Percentiles rank a stretch among this genome's conserved stretches.
Evolutionary conservation across 1,140 invertebrate genomes (phyloP).

Genomic region (Aphaenogaster floridana): DNA sequence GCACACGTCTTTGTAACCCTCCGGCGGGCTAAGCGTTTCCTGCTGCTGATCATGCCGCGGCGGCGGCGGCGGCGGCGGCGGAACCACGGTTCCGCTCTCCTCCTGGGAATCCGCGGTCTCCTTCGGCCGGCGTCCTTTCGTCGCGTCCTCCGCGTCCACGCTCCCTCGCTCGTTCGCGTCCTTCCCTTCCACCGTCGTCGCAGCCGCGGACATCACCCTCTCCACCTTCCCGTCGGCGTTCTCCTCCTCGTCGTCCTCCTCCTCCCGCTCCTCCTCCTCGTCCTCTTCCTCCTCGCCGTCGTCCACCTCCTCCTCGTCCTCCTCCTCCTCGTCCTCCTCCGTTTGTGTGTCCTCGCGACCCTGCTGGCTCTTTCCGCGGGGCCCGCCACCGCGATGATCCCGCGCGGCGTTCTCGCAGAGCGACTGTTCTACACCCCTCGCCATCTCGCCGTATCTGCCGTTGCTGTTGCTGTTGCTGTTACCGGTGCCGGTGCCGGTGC

Average conservation of each 20-base stretch:
- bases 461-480: conserved; percentile 59
- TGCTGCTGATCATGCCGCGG: conserved; percentile 79
- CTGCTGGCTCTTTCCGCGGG: conserved; percentile 57
- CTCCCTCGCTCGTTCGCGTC: conserved; percentile 20
- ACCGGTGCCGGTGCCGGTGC: conserved; percentile 59
- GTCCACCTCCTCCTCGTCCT: conserved; percentile 82
- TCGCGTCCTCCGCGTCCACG: conserved; percentile 38
- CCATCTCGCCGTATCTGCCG: conserved; percentile 54
- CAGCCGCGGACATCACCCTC: conserved; percentile 23
- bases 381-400: conserved; percentile 40
- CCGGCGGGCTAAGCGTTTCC: conserved; percentile 94
- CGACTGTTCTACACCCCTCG: conserved; percentile 51
- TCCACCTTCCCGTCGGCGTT: conserved; percentile 71
- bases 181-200: background rate
- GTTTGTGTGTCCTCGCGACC: conserved; percentile 71
- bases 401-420: conserved; percentile 58
- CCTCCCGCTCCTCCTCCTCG: conserved; percentile 84
- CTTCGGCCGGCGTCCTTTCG: background rate
- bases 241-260: conserved; percentile 86
- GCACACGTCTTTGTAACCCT: conserved; percentile 93
- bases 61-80: conserved; percentile 26
- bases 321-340: conserved; percentile 86
- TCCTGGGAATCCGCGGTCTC: conserved; percentile 12
- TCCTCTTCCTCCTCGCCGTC: conserved; percentile 70
- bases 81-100: conserved; percentile 21